Conservation (phyloP, 2,888 invertebrate species). For the Litoditis marina region DNA sequence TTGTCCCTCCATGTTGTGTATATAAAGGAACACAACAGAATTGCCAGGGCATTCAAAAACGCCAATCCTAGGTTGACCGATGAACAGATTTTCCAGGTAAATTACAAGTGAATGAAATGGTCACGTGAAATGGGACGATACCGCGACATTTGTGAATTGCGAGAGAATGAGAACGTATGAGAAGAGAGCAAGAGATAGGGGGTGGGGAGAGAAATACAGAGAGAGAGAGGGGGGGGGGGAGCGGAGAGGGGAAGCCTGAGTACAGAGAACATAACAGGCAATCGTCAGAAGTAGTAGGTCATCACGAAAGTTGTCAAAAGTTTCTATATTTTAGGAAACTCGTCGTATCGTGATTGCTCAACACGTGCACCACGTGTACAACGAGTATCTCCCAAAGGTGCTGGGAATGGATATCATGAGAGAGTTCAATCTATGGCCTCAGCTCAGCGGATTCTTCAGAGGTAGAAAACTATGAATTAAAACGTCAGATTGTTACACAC, state of each 20-base stretch:
- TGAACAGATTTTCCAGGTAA: constrained; percentile 34
- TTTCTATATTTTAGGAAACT: constrained; percentile 41
- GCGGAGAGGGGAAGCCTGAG: no score
- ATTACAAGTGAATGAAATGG: background rate
- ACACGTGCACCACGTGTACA: constrained; percentile 67
- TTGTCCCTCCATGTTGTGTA: constrained; percentile 45
- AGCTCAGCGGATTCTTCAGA: constrained; percentile 17
- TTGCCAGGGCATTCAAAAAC: constrained; percentile 26
- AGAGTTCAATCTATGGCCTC: constrained; percentile 27
- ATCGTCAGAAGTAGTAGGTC: no score
- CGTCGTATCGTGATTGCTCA: constrained; percentile 63
- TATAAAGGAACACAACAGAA: constrained; percentile 53
- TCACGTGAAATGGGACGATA: background rate
- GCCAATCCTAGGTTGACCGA: constrained; percentile 30
- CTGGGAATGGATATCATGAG: constrained; percentile 63
- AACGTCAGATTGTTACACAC: no score
- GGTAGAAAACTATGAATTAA: no score
- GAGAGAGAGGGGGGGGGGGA: no score
- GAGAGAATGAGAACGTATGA: no score
- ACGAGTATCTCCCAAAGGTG: constrained; percentile 73
- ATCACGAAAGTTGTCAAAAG: no score
- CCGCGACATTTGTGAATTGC: no score
- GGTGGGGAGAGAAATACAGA: no score
- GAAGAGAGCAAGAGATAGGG: no score
- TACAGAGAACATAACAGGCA: no score